Conservation (phyloP, 2,888 invertebrate genomes). For the Cerastoderma edule region DNA sequence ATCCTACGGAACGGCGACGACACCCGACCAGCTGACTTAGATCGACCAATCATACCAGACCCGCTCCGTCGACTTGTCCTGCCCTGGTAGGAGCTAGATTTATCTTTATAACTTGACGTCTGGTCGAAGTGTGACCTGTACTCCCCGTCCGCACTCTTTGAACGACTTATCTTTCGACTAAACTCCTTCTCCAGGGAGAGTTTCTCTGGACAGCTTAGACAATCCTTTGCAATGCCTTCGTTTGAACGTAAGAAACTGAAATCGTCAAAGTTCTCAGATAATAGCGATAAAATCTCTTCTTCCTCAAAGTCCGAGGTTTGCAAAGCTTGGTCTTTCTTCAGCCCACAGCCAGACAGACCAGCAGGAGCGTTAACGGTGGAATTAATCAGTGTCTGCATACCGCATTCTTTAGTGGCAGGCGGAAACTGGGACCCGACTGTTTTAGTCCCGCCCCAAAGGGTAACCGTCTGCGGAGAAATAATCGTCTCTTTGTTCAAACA, state of each 20-base stretch:
- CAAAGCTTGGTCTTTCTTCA: constrained; percentile 51
- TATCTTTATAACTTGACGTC: background rate
- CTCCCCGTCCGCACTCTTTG: constrained; percentile 65
- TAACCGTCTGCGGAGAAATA: constrained; percentile 75
- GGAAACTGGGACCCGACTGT: constrained; percentile 79
- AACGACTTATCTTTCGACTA: constrained; percentile 55
- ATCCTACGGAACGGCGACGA: constrained; percentile 63
- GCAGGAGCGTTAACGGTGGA: constrained; percentile 18
- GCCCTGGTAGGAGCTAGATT: constrained; percentile 16
- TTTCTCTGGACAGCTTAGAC: constrained; percentile 52
- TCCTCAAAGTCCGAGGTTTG: constrained; percentile 59
- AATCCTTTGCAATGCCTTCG: constrained; percentile 53
- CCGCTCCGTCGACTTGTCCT: constrained; percentile 23
- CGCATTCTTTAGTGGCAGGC: constrained; percentile 76
- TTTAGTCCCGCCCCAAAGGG: constrained; percentile 78
- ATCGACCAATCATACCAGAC: constrained; percentile 50
- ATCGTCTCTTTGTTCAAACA: constrained; percentile 65
- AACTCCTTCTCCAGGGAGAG: constrained; percentile 33
- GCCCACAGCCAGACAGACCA: constrained; percentile 17
- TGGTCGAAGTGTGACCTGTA: constrained; percentile 18
- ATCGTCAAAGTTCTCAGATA: constrained; percentile 65
- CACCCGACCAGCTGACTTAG: constrained; percentile 55
- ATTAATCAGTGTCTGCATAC: constrained; percentile 71
- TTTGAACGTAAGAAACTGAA: constrained; percentile 54
- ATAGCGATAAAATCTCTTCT: constrained; percentile 62